These are phyloP conservation scores for Eupithecia inturbata DNA, from an alignment of 2,888 invertebrate species.

Conservation along the genomic window DNA sequence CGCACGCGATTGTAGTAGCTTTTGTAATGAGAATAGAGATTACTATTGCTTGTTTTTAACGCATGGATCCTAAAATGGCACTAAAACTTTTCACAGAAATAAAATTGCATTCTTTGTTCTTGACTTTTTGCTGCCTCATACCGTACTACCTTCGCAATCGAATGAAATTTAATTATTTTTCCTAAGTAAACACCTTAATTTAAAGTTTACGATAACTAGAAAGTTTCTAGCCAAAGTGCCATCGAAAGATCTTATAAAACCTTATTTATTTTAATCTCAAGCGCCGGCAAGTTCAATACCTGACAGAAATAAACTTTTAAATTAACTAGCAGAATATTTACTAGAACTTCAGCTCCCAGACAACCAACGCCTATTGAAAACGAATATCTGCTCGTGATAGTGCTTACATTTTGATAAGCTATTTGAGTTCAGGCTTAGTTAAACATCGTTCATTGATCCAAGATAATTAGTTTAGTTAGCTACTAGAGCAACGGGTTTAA, in stretches of 20 bases:
- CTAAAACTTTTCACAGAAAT: neutral
- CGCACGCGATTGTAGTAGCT: constrained; percentile 67
- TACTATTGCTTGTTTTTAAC: constrained; percentile 33
- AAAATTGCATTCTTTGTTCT: neutral
- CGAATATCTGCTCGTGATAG: neutral
- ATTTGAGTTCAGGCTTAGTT: constrained; percentile 26
- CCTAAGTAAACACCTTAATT: neutral
- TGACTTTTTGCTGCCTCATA: neutral
- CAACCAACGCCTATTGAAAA: neutral
- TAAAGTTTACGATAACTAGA: neutral
- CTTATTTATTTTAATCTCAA: constrained; percentile 6
- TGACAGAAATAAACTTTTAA: neutral
- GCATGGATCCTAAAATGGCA: neutral
- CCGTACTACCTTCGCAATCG: neutral
- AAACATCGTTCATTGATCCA: constrained; percentile 11
- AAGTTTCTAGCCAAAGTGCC: neutral
- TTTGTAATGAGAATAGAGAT: constrained; percentile 61
- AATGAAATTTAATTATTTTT: neutral
- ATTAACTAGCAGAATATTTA: neutral
- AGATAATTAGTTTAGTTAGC: neutral
- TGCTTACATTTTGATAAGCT: constrained; percentile 18
- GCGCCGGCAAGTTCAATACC: neutral
- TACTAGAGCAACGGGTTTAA: neutral
- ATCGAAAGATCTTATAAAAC: neutral
- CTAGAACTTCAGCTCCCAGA: neutral